Conservation (phyloP, 2,888 invertebrate species). For the Escarpia spicata region DNA sequence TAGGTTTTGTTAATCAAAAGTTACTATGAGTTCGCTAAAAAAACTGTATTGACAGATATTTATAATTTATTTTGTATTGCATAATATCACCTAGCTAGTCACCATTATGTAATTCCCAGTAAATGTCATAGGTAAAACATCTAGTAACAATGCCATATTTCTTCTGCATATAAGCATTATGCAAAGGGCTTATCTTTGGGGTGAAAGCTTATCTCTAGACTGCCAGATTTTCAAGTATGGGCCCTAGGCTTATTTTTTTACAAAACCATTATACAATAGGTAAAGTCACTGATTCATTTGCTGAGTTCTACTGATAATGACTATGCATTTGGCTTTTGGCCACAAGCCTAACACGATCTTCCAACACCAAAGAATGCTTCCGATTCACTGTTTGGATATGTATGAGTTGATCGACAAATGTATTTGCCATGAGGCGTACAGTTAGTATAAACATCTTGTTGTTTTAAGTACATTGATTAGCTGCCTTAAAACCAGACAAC, state of each 20-base stretch:
- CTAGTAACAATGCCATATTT: background rate
- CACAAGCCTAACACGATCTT: background rate
- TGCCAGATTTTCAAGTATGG: background rate
- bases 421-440: background rate
- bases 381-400: background rate
- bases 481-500: background rate
- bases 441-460: background rate
- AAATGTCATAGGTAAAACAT: background rate
- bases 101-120: background rate
- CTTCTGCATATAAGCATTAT: background rate
- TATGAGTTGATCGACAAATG: background rate
- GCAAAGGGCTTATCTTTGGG: background rate
- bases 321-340: background rate
- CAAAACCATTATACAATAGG: background rate
- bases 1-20: background rate
- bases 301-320: background rate
- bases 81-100: background rate
- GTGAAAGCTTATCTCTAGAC: background rate
- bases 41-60: background rate
- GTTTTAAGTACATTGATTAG: background rate
- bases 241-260: background rate
- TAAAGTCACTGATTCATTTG: background rate
- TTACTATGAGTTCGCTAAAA: background rate
- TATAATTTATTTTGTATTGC: background rate
- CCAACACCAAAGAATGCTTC: background rate